Conservation (phyloP, 2,797 vertebrate genomes). For the Botia kubotai region DNA sequence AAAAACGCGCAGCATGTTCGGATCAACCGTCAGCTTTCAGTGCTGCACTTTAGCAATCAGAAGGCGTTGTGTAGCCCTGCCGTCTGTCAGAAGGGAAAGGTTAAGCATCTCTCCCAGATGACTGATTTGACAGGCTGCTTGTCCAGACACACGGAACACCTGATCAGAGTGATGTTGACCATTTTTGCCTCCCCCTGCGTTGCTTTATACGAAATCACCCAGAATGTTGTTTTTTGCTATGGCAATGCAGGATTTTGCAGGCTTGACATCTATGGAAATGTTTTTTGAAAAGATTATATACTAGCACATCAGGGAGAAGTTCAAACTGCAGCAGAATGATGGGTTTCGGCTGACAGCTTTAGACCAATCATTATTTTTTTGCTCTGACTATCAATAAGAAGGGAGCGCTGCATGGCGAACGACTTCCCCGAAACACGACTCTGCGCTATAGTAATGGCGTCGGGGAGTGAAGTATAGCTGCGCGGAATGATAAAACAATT, state of each 20-base stretch:
- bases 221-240: constrained; percentile 9
- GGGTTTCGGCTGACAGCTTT: constrained; percentile 36
- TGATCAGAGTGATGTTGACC: constrained; percentile 50
- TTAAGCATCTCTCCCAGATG: constrained; percentile 56
- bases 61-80: constrained; percentile 31
- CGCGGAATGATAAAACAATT: neutral
- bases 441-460: constrained; percentile 6
- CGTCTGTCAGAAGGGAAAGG: constrained; percentile 57
- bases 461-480: constrained; percentile 13
- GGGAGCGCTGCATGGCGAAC: constrained; percentile 24
- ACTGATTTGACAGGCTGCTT: constrained; percentile 58
- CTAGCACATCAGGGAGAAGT: constrained; percentile 27
- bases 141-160: constrained; percentile 50
- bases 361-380: constrained; percentile 31
- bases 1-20: constrained; percentile 44
- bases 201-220: constrained; percentile 43
- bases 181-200: constrained; percentile 36
- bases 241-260: constrained; percentile 26
- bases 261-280: constrained; percentile 42
- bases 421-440: constrained; percentile 10
- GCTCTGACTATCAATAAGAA: constrained; percentile 14
- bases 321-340: constrained; percentile 27
- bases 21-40: constrained; percentile 53
- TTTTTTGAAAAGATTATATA: constrained; percentile 39
- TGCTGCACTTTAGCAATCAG: constrained; percentile 55